Conservation (phyloP, 2,113 vertebrate genomes). For the Psittacus erithacus region DNA sequence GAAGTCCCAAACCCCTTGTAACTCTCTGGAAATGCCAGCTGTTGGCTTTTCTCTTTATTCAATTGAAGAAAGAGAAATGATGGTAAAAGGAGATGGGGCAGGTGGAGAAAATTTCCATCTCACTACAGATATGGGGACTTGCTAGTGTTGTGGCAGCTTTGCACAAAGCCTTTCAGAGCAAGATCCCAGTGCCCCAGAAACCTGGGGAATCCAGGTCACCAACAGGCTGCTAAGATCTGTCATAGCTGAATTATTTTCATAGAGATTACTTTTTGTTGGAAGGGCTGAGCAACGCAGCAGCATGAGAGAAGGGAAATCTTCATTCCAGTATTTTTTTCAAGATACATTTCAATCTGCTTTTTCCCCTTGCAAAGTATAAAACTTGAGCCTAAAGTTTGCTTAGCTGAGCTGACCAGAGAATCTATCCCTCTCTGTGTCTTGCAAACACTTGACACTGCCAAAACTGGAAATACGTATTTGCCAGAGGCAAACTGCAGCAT, state of each 20-base stretch:
- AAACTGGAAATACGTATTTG: conserved; percentile 41
- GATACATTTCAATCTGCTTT: background rate
- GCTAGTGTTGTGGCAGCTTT: background rate
- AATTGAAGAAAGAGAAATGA: background rate
- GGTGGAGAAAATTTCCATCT: background rate
- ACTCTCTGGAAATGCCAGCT: background rate
- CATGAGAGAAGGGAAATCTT: background rate
- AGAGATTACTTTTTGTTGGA: background rate
- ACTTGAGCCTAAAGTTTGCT: background rate
- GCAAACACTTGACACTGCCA: conserved; percentile 37
- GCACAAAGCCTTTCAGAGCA: background rate
- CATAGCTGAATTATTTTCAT: background rate
- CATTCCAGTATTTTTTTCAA: background rate
- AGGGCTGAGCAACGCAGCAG: background rate
- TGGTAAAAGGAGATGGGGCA: background rate
- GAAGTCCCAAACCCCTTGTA: background rate
- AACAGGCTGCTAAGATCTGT: background rate
- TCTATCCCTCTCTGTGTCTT: conserved; percentile 2
- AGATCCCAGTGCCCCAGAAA: background rate
- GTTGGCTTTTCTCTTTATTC: background rate
- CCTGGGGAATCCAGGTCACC: background rate
- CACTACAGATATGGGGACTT: background rate
- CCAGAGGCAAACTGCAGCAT: conserved; percentile 52
- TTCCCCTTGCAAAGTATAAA: background rate
- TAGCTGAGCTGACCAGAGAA: conserved; percentile 33